Conservation (phyloP, 2,888 invertebrate genomes). For the Eremobia ochroleuca region DNA sequence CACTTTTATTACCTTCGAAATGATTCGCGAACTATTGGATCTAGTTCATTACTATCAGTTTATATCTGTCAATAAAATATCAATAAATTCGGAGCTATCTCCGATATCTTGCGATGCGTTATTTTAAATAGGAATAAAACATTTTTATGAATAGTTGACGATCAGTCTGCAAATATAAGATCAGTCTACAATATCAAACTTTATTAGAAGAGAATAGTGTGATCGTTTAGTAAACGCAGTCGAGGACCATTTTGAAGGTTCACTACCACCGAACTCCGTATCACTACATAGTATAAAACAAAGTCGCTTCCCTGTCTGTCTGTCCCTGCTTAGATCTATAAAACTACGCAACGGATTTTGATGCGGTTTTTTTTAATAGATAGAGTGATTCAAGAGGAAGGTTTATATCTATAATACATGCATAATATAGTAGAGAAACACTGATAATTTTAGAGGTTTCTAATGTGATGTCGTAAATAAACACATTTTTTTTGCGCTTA, state of each 20-base stretch:
- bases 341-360: too few species aligned
- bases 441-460: too few species aligned
- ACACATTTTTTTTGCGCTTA: too few species aligned
- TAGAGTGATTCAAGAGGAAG: too few species aligned
- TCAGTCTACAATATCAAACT: not conserved
- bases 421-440: too few species aligned
- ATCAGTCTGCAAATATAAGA: slow-evolving; percentile 32
- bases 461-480: too few species aligned
- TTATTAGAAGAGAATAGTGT: slow-evolving; percentile 1
- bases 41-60: slow-evolving; percentile 32
- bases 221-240: not conserved
- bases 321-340: too few species aligned
- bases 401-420: too few species aligned
- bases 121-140: slow-evolving; percentile 55
- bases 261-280: not conserved
- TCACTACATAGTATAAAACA: too few species aligned
- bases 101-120: slow-evolving; percentile 24
- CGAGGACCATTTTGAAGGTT: not conserved
- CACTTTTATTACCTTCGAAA: slow-evolving; percentile 32
- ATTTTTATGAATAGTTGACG: slow-evolving; percentile 44
- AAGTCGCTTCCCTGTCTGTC: too few species aligned
- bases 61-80: slow-evolving; percentile 31
- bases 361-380: too few species aligned
- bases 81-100: slow-evolving; percentile 29
- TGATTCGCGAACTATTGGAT: slow-evolving; percentile 29